These are phyloP conservation scores for Hypsopygia costalis DNA, from an alignment of 2,888 invertebrate species.

Conservation along the genomic window DNA sequence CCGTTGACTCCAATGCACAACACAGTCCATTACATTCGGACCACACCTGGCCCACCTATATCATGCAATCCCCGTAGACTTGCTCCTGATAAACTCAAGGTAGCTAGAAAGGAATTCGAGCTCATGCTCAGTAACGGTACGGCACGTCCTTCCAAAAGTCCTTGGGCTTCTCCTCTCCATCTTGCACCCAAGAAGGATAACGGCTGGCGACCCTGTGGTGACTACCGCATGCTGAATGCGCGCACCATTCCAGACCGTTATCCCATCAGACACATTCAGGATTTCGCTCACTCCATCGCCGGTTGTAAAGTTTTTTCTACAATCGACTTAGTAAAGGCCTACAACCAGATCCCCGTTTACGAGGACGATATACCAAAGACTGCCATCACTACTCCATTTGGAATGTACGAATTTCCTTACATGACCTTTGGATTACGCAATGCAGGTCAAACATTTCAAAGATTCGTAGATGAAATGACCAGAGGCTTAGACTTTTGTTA, in stretches of 20 bases:
- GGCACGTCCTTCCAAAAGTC: conserved; percentile 5
- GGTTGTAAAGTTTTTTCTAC: conserved; percentile 23
- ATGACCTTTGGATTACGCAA: not conserved
- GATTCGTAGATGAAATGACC: no score
- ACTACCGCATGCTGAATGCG: not conserved
- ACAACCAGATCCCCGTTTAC: no score
- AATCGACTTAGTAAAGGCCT: conserved; percentile 34
- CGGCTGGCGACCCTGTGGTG: no score
- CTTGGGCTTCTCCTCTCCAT: conserved; percentile 2
- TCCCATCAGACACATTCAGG: no score
- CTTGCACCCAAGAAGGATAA: conserved; percentile 9
- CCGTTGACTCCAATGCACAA: conserved; percentile 4
- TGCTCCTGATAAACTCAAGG: conserved; percentile 10
- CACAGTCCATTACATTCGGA: conserved; percentile 13
- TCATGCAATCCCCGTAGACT: conserved; percentile 8
- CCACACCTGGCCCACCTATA: conserved; percentile 16
- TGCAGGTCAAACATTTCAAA: not conserved
- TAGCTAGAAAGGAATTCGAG: conserved; percentile 12
- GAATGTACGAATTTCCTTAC: no score
- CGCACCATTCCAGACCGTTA: no score
- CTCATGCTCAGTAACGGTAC: no score
- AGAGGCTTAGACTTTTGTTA: no score
- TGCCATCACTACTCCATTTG: no score
- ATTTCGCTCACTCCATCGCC: conserved; percentile 28
- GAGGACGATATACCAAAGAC: no score